Evolutionary conservation across 1,140 invertebrate species (phyloP), one percentile per base, ranked within the genome.

Genomic region (Bombus vancouverensis): DNA sequence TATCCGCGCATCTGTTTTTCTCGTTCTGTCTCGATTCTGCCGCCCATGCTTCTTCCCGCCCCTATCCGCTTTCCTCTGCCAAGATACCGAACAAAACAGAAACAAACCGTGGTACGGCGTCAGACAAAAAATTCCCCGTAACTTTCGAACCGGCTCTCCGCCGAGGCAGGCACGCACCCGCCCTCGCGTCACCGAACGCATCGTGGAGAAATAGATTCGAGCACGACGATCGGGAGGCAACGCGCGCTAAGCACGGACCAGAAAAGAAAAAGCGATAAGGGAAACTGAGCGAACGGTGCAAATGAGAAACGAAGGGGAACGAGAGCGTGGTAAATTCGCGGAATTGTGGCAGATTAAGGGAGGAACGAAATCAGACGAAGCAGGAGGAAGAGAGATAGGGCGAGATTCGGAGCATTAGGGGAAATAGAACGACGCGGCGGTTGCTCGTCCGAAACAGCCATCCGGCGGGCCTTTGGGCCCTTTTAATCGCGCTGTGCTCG

Each of bases 401-500:
- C 47, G 47, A 53, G 5, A 53, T 53, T 53, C 47, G 18, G 0
- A 25, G 37, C 4, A 44, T n/a, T 1, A 9, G 12, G 18, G 25
- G 66, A 57, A 37, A 37, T 22, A 25, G 68, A 22, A 34, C 8
- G 22, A 1, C 18, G 66, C 13, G 15, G 66, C 13, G 3, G 3
- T 39, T 37, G 34, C 3, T 39, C 34, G 3, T 25, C 22, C 3
- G 18, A 10, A 25, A 1, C 66, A 10, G 34, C 3, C 3, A 4
- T 1, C 9, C 22, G 25, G 15, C 18, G 18, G 34, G 18, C 8
- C 37, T 57, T 72, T 68, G 47, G 47, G 15, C 13, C 47, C 34
- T 62, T 72, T 62, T 62, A 73, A 75, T 74, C 57, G 80, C 39
- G 32, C 53, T 74, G 65, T n/a, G 28, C n/a, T 22, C 53, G 53